Percentiles rank a stretch among this genome's conserved stretches.
Conservation (phyloP, 2,888 invertebrate genomes). For the Tineola bisselliella region DNA sequence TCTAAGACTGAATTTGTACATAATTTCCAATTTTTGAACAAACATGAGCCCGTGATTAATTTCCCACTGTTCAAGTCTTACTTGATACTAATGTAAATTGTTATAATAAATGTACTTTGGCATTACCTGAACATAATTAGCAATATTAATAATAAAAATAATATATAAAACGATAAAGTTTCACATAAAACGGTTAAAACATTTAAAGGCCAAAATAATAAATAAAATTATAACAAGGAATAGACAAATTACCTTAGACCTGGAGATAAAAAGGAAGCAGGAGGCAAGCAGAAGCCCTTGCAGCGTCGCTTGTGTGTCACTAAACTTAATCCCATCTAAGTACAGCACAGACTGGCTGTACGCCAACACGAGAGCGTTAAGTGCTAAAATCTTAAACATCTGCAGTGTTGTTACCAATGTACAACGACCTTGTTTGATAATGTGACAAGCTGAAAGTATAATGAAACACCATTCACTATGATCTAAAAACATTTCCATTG, state of each 20-base stretch:
- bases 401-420: constrained; percentile 98
- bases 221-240: no score
- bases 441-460: constrained; percentile 85
- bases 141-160: no score
- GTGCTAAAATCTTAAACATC: constrained; percentile 99
- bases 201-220: no score
- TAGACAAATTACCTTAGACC: constrained; percentile 89
- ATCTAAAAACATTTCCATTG: background rate
- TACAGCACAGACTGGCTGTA: constrained; percentile 99
- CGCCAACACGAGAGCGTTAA: constrained; percentile 96
- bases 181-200: no score
- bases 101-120: no score
- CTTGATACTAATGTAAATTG: no score
- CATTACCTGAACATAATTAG: no score
- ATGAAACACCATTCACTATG: background rate
- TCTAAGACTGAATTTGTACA: no score
- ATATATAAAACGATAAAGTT: no score
- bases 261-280: constrained; percentile 97
- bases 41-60: no score
- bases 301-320: constrained; percentile 96
- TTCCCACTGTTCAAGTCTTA: no score
- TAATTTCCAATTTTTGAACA: no score
- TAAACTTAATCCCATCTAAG: constrained; percentile 96
- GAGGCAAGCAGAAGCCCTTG: constrained; percentile 95
- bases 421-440: constrained; percentile 99